Evolutionary conservation across 2,888 invertebrate species (phyloP), one percentile per base, ranked within the genome.

Genomic region (Parnassius mnemosyne): DNA sequence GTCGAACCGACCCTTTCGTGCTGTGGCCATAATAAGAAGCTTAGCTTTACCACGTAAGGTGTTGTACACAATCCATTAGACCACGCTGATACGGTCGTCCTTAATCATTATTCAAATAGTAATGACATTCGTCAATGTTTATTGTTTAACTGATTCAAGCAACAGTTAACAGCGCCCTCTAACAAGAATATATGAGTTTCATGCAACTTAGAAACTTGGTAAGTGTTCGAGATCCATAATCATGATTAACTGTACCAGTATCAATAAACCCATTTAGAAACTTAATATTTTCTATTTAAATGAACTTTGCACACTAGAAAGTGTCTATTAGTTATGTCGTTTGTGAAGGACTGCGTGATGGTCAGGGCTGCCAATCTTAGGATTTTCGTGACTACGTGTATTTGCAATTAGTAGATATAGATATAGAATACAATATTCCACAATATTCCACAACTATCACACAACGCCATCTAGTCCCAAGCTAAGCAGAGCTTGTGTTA

Each of bases 261-360:
- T 16, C 47, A 57, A 57, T 57, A 53, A 47, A 57, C 3, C 41
- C 53, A 57, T 53, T 60, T 16, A 47, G 52, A 52, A 56, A 57
- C 61, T 61, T 65, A 65, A 61, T 64, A 57, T 64, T 60, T 58
- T 60, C 61, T 61, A 52, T 54, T 60, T 53, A 44, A 55, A n/a
- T 12, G 41, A n/a, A 61, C 59, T 60, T 61, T 60, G 61, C 65
- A 65, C 46, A 11, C 46, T 70, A 69, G 70, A 72, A 72, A 71
- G 70, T 68, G 67, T 68, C 64, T 66, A 71, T 68, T 65, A 68
- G 65, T 60, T 44, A 3, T 58, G 42, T 53, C 47, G 59, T 53
- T 53, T 60, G 52, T 58, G 25, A 46, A 16, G 11, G 11, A 43
- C 43, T 11, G 11, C 10, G 34, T 34, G 34, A 34, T 34, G 7